Base-by-base conservation (phyloP, 2,113 vertebrate genomes). In the Limanda limanda region DNA sequence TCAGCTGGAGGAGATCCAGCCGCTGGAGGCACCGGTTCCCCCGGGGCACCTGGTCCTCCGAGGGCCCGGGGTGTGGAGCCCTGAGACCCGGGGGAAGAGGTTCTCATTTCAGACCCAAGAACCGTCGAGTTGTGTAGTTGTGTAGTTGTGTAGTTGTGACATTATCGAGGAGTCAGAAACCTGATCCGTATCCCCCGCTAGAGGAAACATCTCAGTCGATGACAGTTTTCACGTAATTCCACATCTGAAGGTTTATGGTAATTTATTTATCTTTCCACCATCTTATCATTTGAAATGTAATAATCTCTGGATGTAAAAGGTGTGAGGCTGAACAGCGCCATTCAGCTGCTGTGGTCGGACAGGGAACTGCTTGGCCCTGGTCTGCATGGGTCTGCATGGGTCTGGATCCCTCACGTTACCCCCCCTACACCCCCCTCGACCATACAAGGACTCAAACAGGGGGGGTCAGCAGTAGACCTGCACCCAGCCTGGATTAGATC, bases 351-450 rank as follows among this genome's bases (percentile, higher is more conserved):
- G 91, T 82, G 89, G 89, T 69, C 48, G 58, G 59, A 20, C 58
- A 17, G 42, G 84, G 87, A 85, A 91, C 79, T 90, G 84, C 90
- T 69, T n/a, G 84, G 89, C 83, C 82, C 82, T 83, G 80, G 78
- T 67, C 79, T 83, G 55, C 68, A 62, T 23, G 47, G 80, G 78
- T 67, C 79, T 83, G 55, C 68, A 62, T 23, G 47, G 74, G 40
- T 84, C 74, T 65, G 72, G 48, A 84, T 81, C 69, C 55, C 21
- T 17, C 3, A 17, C 63, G 4, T 24, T 23, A 74, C 20, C 14
- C 55, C 56, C 54, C 59, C 70, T 66, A 62, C 64, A 55, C 59
- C 35, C 56, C 62, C 45, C 54, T 57, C 63, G 9, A 52, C 48
- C 59, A 37, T 81, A 74, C 61, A 81, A 67, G 56, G 74, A 23